A percentile compares a stretch with the other conserved stretches of the same genome.
phyloP scores from a whole-genome alignment of 2,113 vertebrate genomes.

The Sclerurus mexicanus region DNA sequence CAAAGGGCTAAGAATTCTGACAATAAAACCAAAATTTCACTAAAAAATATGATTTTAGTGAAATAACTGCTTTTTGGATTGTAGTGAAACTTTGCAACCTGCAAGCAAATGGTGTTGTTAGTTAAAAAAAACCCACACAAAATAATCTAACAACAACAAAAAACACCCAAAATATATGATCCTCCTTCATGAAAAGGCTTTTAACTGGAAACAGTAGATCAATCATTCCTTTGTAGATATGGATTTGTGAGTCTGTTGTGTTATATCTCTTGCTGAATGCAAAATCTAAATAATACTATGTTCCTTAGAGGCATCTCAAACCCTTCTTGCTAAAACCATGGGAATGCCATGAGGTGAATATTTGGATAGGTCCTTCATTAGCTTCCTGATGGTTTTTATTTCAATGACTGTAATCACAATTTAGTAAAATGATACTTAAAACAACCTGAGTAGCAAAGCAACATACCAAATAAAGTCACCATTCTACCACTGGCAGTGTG shows the following conservation, averaged over 20 bases:
- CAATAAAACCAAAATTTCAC: neutral
- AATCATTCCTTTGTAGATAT: neutral
- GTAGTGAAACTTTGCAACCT: neutral
- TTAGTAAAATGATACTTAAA: neutral
- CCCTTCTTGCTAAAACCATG: neutral
- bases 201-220: neutral
- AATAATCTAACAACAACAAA: neutral
- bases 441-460: neutral
- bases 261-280: neutral
- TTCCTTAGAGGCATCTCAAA: neutral
- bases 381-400: neutral
- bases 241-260: neutral
- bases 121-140: neutral
- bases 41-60: neutral
- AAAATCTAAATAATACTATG: neutral
- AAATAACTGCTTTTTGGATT: neutral
- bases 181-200: neutral
- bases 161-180: neutral
- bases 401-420: neutral
- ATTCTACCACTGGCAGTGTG: neutral
- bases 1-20: neutral
- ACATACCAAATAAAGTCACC: neutral
- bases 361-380: neutral
- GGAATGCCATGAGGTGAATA: neutral
- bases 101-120: neutral